Conservation (phyloP, 1,140 invertebrate species). For the Trichonephila clavata region DNA sequence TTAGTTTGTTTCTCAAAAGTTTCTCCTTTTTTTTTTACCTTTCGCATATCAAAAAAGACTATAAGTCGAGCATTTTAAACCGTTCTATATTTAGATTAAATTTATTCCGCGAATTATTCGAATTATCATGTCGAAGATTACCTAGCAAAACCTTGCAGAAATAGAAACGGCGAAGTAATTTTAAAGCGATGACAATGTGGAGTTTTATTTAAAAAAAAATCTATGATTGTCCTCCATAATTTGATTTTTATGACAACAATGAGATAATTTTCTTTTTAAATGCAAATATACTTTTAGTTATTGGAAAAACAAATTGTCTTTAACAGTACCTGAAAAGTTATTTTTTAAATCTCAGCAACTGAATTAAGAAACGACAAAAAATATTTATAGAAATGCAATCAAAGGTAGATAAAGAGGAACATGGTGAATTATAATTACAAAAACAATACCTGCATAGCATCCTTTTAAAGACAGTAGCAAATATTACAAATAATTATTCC, state of each 20-base stretch:
- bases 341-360: not conserved
- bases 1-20: not conserved
- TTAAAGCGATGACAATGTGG: not conserved
- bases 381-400: not conserved
- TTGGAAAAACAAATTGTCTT: not conserved
- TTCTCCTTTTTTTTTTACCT: not conserved
- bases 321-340: not conserved
- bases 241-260: not conserved
- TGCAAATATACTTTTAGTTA: not conserved
- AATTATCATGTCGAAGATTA: not conserved
- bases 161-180: not conserved
- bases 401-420: not conserved
- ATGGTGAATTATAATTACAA: not conserved
- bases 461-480: not conserved
- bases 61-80: not conserved
- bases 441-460: not conserved
- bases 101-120: too few relatives aligned
- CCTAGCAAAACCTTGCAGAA: not conserved
- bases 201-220: not conserved
- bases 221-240: not conserved
- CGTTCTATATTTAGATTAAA: not conserved
- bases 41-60: not conserved
- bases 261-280: not conserved
- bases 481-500: not conserved
- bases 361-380: not conserved